Percentiles rank a stretch among this genome's conserved stretches.
These are phyloP conservation scores for Oscheius myriophilus DNA, from an alignment of 2,888 invertebrate genomes.

Conservation along the genomic window DNA sequence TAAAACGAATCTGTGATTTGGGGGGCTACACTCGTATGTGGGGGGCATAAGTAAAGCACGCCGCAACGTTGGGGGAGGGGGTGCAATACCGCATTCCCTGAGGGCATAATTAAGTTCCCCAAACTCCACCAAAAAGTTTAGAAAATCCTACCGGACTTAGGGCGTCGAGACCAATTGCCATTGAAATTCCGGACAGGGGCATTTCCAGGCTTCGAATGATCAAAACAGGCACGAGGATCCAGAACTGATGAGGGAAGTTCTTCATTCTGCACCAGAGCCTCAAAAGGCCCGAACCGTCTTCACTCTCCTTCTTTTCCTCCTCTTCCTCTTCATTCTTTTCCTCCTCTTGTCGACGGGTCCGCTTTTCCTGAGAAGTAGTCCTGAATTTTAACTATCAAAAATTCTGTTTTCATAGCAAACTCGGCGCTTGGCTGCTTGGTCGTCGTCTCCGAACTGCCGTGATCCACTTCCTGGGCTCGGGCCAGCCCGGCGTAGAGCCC, in stretches of 20 bases:
- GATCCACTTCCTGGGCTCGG: slow-evolving; percentile 34
- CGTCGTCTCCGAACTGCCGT: too few species aligned
- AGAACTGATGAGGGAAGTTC: background rate
- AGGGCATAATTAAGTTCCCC: too few species aligned
- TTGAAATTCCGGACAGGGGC: slow-evolving; percentile 2
- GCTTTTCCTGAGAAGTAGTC: background rate
- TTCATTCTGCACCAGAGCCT: background rate
- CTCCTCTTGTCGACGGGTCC: background rate
- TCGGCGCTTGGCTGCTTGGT: too few species aligned
- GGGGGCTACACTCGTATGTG: too few species aligned
- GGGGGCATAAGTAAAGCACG: too few species aligned
- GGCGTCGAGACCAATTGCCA: slow-evolving; percentile 9
- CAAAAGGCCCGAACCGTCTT: background rate
- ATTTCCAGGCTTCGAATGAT: slow-evolving; percentile 16
- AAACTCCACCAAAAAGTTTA: too few species aligned
- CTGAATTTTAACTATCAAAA: too few species aligned
- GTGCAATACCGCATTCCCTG: too few species aligned
- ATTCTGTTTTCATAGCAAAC: too few species aligned
- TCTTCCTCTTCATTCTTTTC: background rate
- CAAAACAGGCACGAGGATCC: background rate
- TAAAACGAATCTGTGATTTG: too few species aligned
- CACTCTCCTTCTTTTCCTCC: background rate
- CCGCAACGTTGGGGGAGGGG: too few species aligned
- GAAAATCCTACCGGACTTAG: slow-evolving; percentile 23
- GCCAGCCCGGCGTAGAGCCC: slow-evolving; percentile 32